Evolutionary conservation across 1,140 invertebrate genomes (phyloP).

Genomic region (Zaprionus africanus): DNA sequence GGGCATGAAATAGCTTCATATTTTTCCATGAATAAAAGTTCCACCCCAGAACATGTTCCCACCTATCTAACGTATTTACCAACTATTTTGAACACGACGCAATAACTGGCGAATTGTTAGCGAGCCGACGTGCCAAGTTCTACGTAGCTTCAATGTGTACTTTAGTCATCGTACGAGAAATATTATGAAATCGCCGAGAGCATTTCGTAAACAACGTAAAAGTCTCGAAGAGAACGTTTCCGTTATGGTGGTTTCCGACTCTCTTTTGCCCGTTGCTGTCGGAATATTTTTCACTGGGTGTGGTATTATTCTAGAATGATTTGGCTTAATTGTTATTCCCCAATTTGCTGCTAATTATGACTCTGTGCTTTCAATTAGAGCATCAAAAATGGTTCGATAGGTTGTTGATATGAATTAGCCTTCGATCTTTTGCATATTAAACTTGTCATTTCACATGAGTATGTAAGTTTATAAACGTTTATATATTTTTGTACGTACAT

Average conservation of each 20-base stretch:
- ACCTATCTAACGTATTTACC: constrained; percentile 15
- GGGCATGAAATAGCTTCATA: background rate
- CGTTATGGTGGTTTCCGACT: constrained; percentile 13
- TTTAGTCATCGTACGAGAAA: constrained; percentile 23
- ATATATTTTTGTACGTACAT: background rate
- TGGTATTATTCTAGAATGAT: constrained; percentile 29
- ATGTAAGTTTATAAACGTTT: background rate
- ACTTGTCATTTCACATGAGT: background rate
- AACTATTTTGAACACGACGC: constrained; percentile 37
- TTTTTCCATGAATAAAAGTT: constrained; percentile 20
- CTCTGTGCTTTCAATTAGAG: constrained; percentile 1
- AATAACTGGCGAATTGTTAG: constrained; percentile 27
- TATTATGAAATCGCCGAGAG: constrained; percentile 45
- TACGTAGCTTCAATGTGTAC: constrained; percentile 39
- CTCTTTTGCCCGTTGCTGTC: background rate
- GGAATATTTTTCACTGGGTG: constrained; percentile 13
- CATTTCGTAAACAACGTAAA: constrained; percentile 51
- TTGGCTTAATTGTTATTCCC: constrained; percentile 1
- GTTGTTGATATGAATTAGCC: background rate
- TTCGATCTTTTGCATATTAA: background rate
- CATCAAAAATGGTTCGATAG: constrained; percentile 4
- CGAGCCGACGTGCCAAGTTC: constrained; percentile 45
- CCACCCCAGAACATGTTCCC: constrained; percentile 11
- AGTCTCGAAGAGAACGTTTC: constrained; percentile 23
- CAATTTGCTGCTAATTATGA: background rate